Evolutionary conservation across 1,140 invertebrate species (phyloP).

Genomic region (Hesperophylax magnus): DNA sequence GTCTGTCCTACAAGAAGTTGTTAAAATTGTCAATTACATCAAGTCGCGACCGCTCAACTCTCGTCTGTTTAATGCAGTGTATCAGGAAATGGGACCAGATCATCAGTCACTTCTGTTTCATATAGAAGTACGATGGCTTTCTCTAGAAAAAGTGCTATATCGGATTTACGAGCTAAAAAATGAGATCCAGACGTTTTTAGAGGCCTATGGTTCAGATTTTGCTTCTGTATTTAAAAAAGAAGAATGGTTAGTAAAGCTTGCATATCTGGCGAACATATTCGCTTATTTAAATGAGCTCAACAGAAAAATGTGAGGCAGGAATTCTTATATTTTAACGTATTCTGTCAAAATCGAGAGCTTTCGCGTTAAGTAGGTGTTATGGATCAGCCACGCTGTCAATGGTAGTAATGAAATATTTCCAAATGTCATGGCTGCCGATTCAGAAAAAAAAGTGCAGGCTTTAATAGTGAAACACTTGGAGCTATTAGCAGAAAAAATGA

Average conservation of each 20-base stretch:
- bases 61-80: slow-evolving; percentile 60
- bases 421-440: slow-evolving; percentile 35
- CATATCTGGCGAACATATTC: slow-evolving; percentile 25
- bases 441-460: slow-evolving; percentile 20
- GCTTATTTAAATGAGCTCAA: slow-evolving; percentile 33
- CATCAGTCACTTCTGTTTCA: slow-evolving; percentile 60
- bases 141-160: slow-evolving; percentile 32
- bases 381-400: slow-evolving; percentile 27
- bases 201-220: slow-evolving; percentile 21
- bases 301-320: slow-evolving; percentile 35
- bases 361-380: not conserved
- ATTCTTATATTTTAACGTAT: slow-evolving; percentile 40
- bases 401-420: slow-evolving; percentile 31
- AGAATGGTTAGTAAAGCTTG: slow-evolving; percentile 12
- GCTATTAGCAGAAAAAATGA: not conserved
- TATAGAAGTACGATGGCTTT: slow-evolving; percentile 62
- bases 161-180: slow-evolving; percentile 24
- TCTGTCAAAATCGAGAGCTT: slow-evolving; percentile 31
- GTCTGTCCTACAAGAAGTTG: slow-evolving; percentile 34
- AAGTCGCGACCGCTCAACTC: slow-evolving; percentile 57
- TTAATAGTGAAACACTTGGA: slow-evolving; percentile 17
- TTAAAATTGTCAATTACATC: slow-evolving; percentile 40
- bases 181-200: slow-evolving; percentile 24
- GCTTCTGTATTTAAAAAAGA: slow-evolving; percentile 29
- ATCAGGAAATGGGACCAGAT: slow-evolving; percentile 60